A percentile compares a stretch with the other conserved stretches of the same genome.
phyloP scores from a whole-genome alignment of 2,797 vertebrate species.

The Gymnoscopelus microlampas region DNA sequence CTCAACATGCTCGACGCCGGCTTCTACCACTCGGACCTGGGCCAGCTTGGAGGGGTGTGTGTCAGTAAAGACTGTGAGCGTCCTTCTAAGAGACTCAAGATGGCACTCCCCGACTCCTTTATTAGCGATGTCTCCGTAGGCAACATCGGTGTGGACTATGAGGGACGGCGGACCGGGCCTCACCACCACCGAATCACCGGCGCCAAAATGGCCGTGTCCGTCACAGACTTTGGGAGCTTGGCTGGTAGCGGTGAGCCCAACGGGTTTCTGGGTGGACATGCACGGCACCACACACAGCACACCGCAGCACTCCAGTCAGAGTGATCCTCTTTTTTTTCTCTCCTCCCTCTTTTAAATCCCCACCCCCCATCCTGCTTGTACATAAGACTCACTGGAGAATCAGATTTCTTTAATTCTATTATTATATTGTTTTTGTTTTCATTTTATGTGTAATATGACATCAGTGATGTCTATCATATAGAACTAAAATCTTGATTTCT shows the following conservation, averaged over 20 bases:
- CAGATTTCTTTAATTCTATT: conserved; percentile 87
- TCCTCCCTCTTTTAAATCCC: conserved; percentile 78
- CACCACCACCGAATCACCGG: conserved; percentile 91
- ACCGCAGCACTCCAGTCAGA: conserved; percentile 95
- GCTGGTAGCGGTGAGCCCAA: conserved; percentile 87
- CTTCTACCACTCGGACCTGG: conserved; percentile 94
- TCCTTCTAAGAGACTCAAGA: conserved; percentile 94
- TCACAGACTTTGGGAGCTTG: conserved; percentile 96
- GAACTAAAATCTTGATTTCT: conserved; percentile 99
- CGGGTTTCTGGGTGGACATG: conserved; percentile 89
- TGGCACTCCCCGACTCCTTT: conserved; percentile 93
- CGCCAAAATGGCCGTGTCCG: conserved; percentile 97
- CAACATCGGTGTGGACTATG: conserved; percentile 94
- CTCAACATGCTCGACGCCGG: conserved; percentile 95
- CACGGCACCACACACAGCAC: conserved; percentile 93
- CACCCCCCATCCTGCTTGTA: conserved; percentile 83
- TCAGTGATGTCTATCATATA: conserved; percentile 99
- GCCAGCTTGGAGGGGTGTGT: conserved; percentile 84
- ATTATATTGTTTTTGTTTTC: conserved; percentile 75
- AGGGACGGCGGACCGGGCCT: conserved; percentile 85
- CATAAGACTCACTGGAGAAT: conserved; percentile 86
- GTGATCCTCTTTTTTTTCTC: conserved; percentile 77
- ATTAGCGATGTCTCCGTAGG: conserved; percentile 93
- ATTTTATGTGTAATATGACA: conserved; percentile 94
- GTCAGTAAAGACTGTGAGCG: conserved; percentile 92